phyloP scores from a whole-genome alignment of 2,888 invertebrate species.

The Thumatha senex region DNA sequence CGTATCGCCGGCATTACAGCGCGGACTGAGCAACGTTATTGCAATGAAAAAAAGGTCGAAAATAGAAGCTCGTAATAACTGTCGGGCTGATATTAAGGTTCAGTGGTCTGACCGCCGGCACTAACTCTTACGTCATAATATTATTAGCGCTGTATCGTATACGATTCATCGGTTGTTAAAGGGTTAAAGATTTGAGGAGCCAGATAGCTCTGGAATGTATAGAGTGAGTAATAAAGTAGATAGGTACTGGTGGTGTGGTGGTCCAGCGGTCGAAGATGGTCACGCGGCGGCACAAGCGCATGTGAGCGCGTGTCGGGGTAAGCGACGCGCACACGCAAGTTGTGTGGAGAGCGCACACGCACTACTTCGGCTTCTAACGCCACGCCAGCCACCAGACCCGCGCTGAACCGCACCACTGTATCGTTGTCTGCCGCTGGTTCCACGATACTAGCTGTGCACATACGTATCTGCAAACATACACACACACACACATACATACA shows the following conservation, averaged over 20 bases:
- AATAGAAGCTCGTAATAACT: no score
- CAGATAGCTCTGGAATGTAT: no score
- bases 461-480: conserved; percentile 87
- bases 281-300: conserved; percentile 89
- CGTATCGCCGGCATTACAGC: no score
- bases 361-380: conserved; percentile 94
- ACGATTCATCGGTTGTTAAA: no score
- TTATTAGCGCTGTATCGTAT: no score
- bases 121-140: no score
- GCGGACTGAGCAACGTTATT: no score
- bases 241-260: conserved; percentile 72
- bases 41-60: no score
- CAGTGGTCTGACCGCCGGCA: no score
- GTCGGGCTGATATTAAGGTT: no score
- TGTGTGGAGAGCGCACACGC: conserved; percentile 87
- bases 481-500: no score
- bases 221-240: not conserved
- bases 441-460: conserved; percentile 91
- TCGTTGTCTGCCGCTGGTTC: conserved; percentile 92
- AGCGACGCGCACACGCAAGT: conserved; percentile 92
- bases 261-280: conserved; percentile 89
- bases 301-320: conserved; percentile 97
- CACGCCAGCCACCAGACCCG: conserved; percentile 94
- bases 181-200: no score
- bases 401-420: conserved; percentile 94